These are phyloP conservation scores for Erynnis tages DNA, from an alignment of 2,888 invertebrate species.

Conservation along the genomic window DNA sequence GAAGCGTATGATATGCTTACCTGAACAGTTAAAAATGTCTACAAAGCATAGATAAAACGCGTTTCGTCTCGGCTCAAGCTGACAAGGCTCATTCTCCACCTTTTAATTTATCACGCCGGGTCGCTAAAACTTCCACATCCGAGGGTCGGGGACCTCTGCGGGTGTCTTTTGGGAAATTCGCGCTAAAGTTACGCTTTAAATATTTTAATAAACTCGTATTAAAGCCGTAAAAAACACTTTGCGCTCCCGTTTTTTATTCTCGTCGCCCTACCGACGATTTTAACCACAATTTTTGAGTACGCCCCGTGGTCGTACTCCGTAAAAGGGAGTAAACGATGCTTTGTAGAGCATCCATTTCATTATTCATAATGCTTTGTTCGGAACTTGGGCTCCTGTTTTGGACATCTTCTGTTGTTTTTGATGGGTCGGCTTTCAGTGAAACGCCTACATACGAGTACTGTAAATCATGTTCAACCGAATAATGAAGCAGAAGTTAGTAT, in stretches of 20 bases:
- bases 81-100: conserved; percentile 48
- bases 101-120: conserved; percentile 73
- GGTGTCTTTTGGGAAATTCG: conserved; percentile 77
- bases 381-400: conserved; percentile 59
- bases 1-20: too few species aligned
- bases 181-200: conserved; percentile 76
- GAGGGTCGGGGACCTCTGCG: conserved; percentile 58
- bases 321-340: conserved; percentile 42
- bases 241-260: conserved; percentile 64
- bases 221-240: conserved; percentile 80
- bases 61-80: conserved; percentile 53
- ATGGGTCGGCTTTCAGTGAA: conserved; percentile 38
- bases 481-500: conserved; percentile 9
- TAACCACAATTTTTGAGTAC: conserved; percentile 47
- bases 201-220: conserved; percentile 81
- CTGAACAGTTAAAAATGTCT: too few species aligned
- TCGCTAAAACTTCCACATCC: conserved; percentile 60
- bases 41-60: conserved; percentile 30
- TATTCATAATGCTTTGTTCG: conserved; percentile 77
- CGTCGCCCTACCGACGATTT: conserved; percentile 53
- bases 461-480: conserved; percentile 18
- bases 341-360: conserved; percentile 67
- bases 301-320: conserved; percentile 34
- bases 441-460: conserved; percentile 31
- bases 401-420: conserved; percentile 65